Percentiles rank a stretch among this genome's conserved stretches.
phyloP scores from a whole-genome alignment of 30 jellyfish, hydroid and myxozoan genomes.

The Clytia hemisphaerica region DNA sequence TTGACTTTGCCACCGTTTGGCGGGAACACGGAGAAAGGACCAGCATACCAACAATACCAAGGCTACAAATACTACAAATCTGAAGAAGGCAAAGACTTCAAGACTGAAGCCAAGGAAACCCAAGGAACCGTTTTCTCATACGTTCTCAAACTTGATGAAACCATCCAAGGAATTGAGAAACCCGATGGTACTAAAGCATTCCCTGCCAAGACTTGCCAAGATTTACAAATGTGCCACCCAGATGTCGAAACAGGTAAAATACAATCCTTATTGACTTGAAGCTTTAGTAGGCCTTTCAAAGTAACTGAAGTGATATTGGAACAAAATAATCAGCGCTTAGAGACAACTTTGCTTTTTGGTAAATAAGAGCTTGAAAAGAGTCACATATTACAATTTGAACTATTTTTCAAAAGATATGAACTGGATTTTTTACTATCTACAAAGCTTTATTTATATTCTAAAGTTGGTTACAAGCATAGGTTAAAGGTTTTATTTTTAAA shows the following conservation, averaged over 20 bases:
- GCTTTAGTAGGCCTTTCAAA: too few relatives aligned
- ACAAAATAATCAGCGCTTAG: too few relatives aligned
- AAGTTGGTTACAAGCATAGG: too few relatives aligned
- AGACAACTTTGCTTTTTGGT: too few relatives aligned
- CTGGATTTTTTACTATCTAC: too few relatives aligned
- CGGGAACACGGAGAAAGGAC: constrained; percentile 33
- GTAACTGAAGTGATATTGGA: too few relatives aligned
- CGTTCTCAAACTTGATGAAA: constrained; percentile 1
- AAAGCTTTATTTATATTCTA: too few relatives aligned
- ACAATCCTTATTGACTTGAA: not conserved
- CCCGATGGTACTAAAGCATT: constrained; percentile 44
- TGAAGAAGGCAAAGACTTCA: constrained; percentile 12
- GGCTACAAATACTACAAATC: constrained; percentile 19
- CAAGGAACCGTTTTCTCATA: constrained; percentile 17
- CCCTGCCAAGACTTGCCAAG: constrained; percentile 93
- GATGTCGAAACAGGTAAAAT: constrained; percentile 50
- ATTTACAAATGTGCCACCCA: constrained; percentile 53
- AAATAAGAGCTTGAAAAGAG: too few relatives aligned
- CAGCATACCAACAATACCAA: constrained; percentile 29
- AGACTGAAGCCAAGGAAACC: not conserved
- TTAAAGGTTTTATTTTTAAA: too few relatives aligned
- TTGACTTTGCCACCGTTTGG: constrained; percentile 6
- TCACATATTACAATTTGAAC: too few relatives aligned
- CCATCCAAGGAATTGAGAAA: constrained; percentile 19
- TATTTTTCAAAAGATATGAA: too few relatives aligned